phyloP scores from a whole-genome alignment of 1,140 invertebrate genomes.

The Eufriesea mexicana region DNA sequence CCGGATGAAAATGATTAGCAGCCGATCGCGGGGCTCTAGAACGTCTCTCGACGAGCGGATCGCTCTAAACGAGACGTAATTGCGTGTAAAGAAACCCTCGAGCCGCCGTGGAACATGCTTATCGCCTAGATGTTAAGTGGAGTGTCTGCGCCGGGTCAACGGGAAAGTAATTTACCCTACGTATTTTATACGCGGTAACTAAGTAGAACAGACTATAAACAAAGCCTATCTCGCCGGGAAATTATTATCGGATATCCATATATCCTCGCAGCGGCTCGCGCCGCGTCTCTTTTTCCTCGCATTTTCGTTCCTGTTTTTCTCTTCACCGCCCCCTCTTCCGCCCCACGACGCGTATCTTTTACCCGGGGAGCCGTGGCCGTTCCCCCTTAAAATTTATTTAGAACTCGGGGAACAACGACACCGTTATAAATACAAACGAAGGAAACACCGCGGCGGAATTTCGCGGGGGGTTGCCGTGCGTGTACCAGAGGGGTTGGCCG shows the following conservation, averaged over 20 bases:
- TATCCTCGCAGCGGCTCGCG: constrained; percentile 17
- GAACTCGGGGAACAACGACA: too few relatives aligned
- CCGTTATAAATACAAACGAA: too few relatives aligned
- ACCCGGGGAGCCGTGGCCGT: background rate
- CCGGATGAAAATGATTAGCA: too few relatives aligned
- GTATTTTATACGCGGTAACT: constrained; percentile 56
- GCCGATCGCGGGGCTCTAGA: too few relatives aligned
- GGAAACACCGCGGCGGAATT: too few relatives aligned
- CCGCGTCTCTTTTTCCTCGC: background rate
- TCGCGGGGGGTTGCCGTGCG: too few relatives aligned
- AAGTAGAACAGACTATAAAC: constrained; percentile 61
- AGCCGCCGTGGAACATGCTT: constrained; percentile 56
- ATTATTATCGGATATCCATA: constrained; percentile 54
- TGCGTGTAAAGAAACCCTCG: constrained; percentile 52
- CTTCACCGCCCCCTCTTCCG: too few relatives aligned
- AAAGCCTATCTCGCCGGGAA: constrained; percentile 38
- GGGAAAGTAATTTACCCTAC: constrained; percentile 72
- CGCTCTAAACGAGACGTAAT: constrained; percentile 60
- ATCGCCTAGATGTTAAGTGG: constrained; percentile 77
- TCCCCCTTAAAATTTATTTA: too few relatives aligned
- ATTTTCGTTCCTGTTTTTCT: background rate
- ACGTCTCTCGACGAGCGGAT: too few relatives aligned
- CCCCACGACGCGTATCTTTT: too few relatives aligned
- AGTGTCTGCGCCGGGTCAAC: constrained; percentile 73
- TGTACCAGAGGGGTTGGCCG: too few relatives aligned